Percentiles rank a stretch among this genome's conserved stretches.
phyloP scores from a whole-genome alignment of 2,113 vertebrate species.

The Misgurnus anguillicaudatus region DNA sequence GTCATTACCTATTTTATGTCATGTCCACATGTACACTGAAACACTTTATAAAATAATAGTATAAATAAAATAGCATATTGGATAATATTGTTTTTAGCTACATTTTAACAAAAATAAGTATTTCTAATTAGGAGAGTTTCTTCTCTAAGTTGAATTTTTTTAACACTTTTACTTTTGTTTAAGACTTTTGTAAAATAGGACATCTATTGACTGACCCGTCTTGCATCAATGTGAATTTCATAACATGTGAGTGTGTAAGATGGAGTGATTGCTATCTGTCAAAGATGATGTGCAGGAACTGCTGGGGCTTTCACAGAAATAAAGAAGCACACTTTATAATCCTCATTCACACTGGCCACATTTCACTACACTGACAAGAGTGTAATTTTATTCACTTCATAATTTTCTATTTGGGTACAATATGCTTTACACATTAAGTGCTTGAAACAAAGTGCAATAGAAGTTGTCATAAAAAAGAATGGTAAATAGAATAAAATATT shows the following conservation, averaged over 20 bases:
- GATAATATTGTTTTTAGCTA: not conserved
- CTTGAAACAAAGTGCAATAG: not conserved
- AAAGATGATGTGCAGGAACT: slow-evolving; percentile 60
- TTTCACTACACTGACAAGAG: slow-evolving; percentile 72
- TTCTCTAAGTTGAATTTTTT: not conserved
- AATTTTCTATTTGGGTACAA: slow-evolving; percentile 42
- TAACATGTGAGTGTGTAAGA: slow-evolving; percentile 34
- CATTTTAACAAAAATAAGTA: no score
- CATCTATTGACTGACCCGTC: slow-evolving; percentile 27
- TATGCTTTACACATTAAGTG: not conserved
- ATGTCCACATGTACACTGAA: no score
- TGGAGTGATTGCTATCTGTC: slow-evolving; percentile 38
- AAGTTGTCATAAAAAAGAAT: not conserved
- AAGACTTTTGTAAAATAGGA: slow-evolving; percentile 14
- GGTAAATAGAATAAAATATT: not conserved
- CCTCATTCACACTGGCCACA: slow-evolving; percentile 74
- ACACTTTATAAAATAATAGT: not conserved
- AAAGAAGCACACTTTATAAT: slow-evolving; percentile 61
- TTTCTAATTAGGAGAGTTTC: not conserved
- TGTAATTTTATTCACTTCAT: slow-evolving; percentile 67
- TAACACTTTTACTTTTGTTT: not conserved
- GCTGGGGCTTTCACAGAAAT: slow-evolving; percentile 58
- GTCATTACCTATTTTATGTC: not conserved
- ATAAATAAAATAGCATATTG: not conserved
- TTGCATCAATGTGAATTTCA: slow-evolving; percentile 50